These are phyloP conservation scores for Phenganax marumi DNA, from an alignment of 92 coral and sea anemone species.

Conservation along the genomic window DNA sequence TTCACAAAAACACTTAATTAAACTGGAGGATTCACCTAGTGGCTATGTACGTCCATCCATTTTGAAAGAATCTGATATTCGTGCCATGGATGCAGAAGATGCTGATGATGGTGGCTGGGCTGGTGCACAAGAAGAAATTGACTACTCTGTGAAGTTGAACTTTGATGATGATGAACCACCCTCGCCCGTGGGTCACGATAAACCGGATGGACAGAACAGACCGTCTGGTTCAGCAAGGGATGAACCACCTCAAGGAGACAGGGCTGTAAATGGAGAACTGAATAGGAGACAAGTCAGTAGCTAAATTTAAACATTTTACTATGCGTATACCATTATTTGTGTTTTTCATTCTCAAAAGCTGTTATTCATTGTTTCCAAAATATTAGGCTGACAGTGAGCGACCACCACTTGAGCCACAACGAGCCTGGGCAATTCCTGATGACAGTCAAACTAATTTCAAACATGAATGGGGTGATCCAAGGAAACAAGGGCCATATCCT, in stretches of 20 bases:
- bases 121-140: constrained; percentile 97
- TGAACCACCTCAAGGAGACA: constrained; percentile 36
- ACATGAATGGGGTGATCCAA: constrained; percentile 51
- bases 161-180: constrained; percentile 76
- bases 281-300: constrained; percentile 11
- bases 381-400: constrained; percentile 35
- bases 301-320: not conserved
- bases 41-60: constrained; percentile 81
- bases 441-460: constrained; percentile 56
- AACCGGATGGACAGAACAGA: constrained; percentile 5
- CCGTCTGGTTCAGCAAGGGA: constrained; percentile 25
- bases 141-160: constrained; percentile 87
- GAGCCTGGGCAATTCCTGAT: constrained; percentile 77
- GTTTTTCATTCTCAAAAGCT: not conserved
- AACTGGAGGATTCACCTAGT: constrained; percentile 34
- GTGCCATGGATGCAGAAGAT: constrained; percentile 94
- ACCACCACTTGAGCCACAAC: constrained; percentile 44
- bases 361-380: not conserved
- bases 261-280: constrained; percentile 14
- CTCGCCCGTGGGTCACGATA: constrained; percentile 62
- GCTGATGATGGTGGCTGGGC: constrained; percentile 99
- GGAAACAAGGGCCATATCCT: constrained; percentile 49
- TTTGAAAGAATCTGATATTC: constrained; percentile 88
- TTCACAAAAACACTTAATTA: not conserved
- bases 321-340: not conserved